A percentile compares a stretch with the other conserved stretches of the same genome.
Evolutionary conservation across 92 coral and sea anemone species (phyloP).

Genomic region (Hydrozoanthus gracilis): DNA sequence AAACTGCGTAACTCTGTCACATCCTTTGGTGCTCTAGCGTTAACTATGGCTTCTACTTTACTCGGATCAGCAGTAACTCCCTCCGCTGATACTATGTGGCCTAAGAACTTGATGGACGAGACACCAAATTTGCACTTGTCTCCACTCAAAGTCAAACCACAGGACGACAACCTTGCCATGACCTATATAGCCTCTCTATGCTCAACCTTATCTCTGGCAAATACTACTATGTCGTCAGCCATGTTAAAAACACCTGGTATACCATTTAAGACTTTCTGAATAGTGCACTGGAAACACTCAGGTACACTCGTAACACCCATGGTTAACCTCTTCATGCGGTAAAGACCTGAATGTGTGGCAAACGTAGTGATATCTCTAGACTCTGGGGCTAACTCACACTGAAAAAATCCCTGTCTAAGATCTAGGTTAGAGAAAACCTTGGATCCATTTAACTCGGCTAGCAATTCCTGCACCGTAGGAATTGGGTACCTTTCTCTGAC

Average conservation of each 20-base stretch:
- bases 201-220: slow-evolving; percentile 28
- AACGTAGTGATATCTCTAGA: slow-evolving; percentile 52
- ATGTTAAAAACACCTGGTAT: slow-evolving; percentile 45
- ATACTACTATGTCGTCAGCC: slow-evolving; percentile 58
- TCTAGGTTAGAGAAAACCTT: slow-evolving; percentile 49
- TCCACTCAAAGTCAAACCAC: slow-evolving; percentile 10
- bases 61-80: slow-evolving; percentile 43
- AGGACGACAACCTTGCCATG: slow-evolving; percentile 2
- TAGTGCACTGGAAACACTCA: slow-evolving; percentile 52
- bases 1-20: slow-evolving; percentile 41
- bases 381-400: slow-evolving; percentile 41
- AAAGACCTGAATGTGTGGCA: slow-evolving; percentile 42
- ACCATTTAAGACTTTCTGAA: slow-evolving; percentile 51
- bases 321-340: slow-evolving; percentile 28
- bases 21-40: slow-evolving; percentile 42
- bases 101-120: slow-evolving; percentile 33
- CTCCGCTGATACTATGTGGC: slow-evolving; percentile 37
- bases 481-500: background rate
- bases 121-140: slow-evolving; percentile 45
- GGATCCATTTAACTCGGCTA: slow-evolving; percentile 36
- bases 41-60: slow-evolving; percentile 45
- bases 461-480: slow-evolving; percentile 17
- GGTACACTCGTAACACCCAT: slow-evolving; percentile 54
- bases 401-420: slow-evolving; percentile 48
- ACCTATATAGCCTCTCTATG: slow-evolving; percentile 29